Base-by-base conservation (phyloP, 2,113 vertebrate species). In the Helogale parvula region DNA sequence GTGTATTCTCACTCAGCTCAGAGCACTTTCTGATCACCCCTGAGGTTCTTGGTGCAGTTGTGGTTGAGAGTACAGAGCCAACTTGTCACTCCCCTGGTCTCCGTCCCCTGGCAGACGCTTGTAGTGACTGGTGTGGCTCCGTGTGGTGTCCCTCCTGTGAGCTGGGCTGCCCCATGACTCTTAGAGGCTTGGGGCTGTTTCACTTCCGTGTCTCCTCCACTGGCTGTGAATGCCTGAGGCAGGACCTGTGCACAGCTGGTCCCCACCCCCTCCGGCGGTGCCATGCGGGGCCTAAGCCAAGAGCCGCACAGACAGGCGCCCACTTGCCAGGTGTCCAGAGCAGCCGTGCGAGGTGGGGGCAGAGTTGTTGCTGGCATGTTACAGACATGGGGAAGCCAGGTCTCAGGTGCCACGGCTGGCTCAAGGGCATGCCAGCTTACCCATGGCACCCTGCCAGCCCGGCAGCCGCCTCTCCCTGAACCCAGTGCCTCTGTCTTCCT, bases 401-500 rank as follows among this genome's bases (percentile, higher is more conserved):
- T 52, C 54, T 23, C 45, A 1, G 31, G 74, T 35, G 60, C 9
- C 4, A 3, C 11, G 17, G 52, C 66, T 66, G 14, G 45, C 83
- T 31, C 45, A 23, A 38, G 27, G 65, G 57, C 41, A 1, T 8
- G 0, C 4, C 2, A 29, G 15, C 57, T 29, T 21, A 21, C 35
- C 2, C 5, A 35, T 47, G 4, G 45, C 3, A 0, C 33, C 65
- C 74, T 65, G 21, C 45, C 1, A 1, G 7, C 23, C 31, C 47
- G 23, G 52, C 41, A 9, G 5, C 41, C 52, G 29, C 65, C 68
- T 19, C 7, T 52, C 21, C 29, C 11, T 23, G 16, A 4, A 35
- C 57, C 0, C 0, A 50, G 79, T 47, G 14, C 8, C n/a, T 41
- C 81, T 80, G 69, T 76, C 17, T 76, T 68, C 47, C 50, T 33